Evolutionary conservation across 2,797 vertebrate genomes (phyloP), one percentile per base, ranked within the genome.

Genomic region (Spinus olivaceus): DNA sequence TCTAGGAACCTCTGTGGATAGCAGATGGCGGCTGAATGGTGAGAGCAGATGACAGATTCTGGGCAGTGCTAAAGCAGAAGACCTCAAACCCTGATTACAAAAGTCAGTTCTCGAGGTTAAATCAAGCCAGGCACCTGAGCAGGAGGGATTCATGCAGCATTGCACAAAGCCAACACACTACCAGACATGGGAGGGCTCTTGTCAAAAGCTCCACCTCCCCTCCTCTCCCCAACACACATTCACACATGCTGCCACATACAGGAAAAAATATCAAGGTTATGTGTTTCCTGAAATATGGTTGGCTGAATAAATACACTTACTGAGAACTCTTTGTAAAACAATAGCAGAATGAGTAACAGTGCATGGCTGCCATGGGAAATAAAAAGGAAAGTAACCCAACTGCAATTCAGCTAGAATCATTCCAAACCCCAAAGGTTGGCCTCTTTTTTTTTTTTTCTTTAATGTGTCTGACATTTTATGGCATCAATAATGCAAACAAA

Each of bases 401-500:
- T 95, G 83, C 74, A 84, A 89, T 93, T 95, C 86, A 92, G 94
- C 66, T 90, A 92, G 84, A 97, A 94, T 92, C 76, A 88, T 83
- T 95, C 82, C 85, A 95, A 97, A 94, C 92, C 84, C 85, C 90
- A 93, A 92, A 95, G 95, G 89, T 53, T 96, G 93, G 90, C 51
- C 91, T 94, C 81, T 77, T 70, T 92, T 89, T 92, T 56, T 92
- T 64, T 83, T 86, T 79, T 79, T 72, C 69, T 96, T 95, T 94
- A 94, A 96, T 95, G 95, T 94, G 82, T 94, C 95, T 97, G 92
- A 96, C 95, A 95, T 97, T 97, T 97, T 95, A 95, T 92, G 95
- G 96, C 97, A 97, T 96, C 94, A 97, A 96, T 97, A 97, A 97
- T 95, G 83, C 90, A 95, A 97, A 92, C 95, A 96, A 94, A 93